phyloP scores from a whole-genome alignment of 2,113 vertebrate species.

The Seriola dumerili region DNA sequence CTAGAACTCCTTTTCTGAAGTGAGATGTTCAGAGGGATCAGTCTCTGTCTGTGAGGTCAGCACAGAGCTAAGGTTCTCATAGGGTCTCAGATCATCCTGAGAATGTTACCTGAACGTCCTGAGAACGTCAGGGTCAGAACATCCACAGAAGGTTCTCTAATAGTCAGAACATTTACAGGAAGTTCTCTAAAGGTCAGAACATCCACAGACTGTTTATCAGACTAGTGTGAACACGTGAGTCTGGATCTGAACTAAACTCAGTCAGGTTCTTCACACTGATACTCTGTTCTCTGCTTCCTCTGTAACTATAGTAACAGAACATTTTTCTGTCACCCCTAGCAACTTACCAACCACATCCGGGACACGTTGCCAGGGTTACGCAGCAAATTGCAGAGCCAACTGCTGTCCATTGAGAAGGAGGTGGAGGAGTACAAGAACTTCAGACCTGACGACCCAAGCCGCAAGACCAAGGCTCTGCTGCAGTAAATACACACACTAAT shows the following conservation, averaged over 20 bases:
- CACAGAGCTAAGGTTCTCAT: too few relatives aligned
- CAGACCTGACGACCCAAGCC: conserved; percentile 92
- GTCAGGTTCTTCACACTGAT: neutral
- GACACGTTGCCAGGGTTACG: conserved; percentile 94
- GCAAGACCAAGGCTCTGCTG: conserved; percentile 97
- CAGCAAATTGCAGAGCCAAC: conserved; percentile 96
- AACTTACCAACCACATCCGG: conserved; percentile 98
- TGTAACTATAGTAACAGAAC: conserved; percentile 84
- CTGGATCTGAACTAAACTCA: neutral
- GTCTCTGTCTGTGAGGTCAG: too few relatives aligned
- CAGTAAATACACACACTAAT: conserved; percentile 85
- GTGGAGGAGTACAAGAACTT: conserved; percentile 98
- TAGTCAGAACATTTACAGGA: too few relatives aligned
- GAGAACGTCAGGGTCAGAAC: neutral
- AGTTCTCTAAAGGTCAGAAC: too few relatives aligned
- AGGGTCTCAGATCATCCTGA: too few relatives aligned
- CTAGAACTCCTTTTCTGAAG: too few relatives aligned
- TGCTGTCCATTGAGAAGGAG: conserved; percentile 97
- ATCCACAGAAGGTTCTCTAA: too few relatives aligned
- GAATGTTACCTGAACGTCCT: neutral
- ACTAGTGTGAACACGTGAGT: too few relatives aligned
- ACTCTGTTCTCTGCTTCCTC: neutral
- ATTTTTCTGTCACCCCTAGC: conserved; percentile 76
- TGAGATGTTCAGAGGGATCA: too few relatives aligned
- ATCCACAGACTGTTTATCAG: too few relatives aligned